Base-by-base conservation (phyloP, 2,888 invertebrate species). In the Scrobipalpa atriplicella region DNA sequence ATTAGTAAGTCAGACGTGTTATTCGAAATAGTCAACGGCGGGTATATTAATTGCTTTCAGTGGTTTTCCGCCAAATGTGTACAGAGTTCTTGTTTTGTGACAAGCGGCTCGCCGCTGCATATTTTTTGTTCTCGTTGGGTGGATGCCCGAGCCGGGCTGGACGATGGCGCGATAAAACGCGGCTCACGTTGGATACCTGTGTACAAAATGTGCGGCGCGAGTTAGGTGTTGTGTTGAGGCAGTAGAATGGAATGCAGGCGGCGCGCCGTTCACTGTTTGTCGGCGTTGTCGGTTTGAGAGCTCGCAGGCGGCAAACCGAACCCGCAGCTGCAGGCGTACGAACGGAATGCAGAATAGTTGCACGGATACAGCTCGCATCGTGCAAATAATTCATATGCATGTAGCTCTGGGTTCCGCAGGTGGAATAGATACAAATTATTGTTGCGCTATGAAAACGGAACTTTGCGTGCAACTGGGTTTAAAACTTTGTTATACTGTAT, bases 221-320 rank as follows among this genome's bases (percentile, higher is more conserved):
- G n/a, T n/a, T n/a, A n/a, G 82, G 81, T 82, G 79, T 82, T 82
- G 82, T 84, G 77, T 83, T 75, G 79, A 79, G 77, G 82, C 78
- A 80, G 75, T 76, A 76, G 78, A 81, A 82, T 84, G 86, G 86
- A 88, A 89, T 89, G 86, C 84, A 80, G 80, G 77, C 81, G 78
- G 80, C 81, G 80, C 79, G 83, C 83, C 80, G 77, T 75, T 67
- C 72, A 73, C 72, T 81, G 81, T 84, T 77, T 77, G 81, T 81
- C 81, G 80, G 74, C 78, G 83, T 75, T 76, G 78, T 81, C 79
- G 83, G 84, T 81, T 78, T 69, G 78, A 76, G 79, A 79, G 80
- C 79, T 82, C 75, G 81, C 81, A 80, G 79, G 82, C 84, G 82
- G 83, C 80, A 79, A 84, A 81, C 86, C 83, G 76, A 78, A 75